Percentiles rank a stretch among this genome's conserved stretches.
Conservation (phyloP, 2,797 vertebrate genomes). For the Eutrigla gurnardus region DNA sequence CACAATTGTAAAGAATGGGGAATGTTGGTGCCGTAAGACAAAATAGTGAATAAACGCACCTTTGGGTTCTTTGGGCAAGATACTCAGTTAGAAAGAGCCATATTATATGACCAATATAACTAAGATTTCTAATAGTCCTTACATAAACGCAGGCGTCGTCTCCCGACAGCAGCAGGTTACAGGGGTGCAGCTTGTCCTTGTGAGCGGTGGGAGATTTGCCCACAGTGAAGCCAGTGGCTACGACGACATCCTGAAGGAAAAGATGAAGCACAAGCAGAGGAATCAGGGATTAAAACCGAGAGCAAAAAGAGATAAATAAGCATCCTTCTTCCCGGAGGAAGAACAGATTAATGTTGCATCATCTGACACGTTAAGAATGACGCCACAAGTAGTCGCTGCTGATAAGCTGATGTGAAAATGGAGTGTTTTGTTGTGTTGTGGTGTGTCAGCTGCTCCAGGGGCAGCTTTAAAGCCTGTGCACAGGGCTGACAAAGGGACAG, state of each 20-base stretch:
- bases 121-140: slow-evolving; percentile 39
- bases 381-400: slow-evolving; percentile 43
- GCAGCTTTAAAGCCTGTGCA: slow-evolving; percentile 44
- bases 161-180: slow-evolving; percentile 77
- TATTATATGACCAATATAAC: not conserved
- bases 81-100: not conserved
- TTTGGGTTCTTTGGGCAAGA: too few species aligned
- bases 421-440: slow-evolving; percentile 62
- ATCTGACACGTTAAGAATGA: slow-evolving; percentile 47
- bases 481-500: slow-evolving; percentile 54
- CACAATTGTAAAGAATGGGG: too few species aligned
- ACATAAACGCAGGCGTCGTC: slow-evolving; percentile 76
- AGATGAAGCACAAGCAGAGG: slow-evolving; percentile 35
- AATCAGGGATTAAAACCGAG: slow-evolving; percentile 36
- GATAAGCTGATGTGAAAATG: slow-evolving; percentile 60
- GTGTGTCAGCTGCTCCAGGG: slow-evolving; percentile 44
- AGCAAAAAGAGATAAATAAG: slow-evolving; percentile 41
- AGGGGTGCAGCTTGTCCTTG: slow-evolving; percentile 78
- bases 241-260: slow-evolving; percentile 75
- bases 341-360: slow-evolving; percentile 53
- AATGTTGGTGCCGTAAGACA: too few species aligned
- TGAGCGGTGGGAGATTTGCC: slow-evolving; percentile 77
- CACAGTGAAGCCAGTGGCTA: slow-evolving; percentile 77
- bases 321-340: slow-evolving; percentile 43
- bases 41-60: not conserved